Evolutionary conservation across 2,888 invertebrate species (phyloP), one percentile per base, ranked within the genome.

Genomic region (Lasioglossum calceatum): DNA sequence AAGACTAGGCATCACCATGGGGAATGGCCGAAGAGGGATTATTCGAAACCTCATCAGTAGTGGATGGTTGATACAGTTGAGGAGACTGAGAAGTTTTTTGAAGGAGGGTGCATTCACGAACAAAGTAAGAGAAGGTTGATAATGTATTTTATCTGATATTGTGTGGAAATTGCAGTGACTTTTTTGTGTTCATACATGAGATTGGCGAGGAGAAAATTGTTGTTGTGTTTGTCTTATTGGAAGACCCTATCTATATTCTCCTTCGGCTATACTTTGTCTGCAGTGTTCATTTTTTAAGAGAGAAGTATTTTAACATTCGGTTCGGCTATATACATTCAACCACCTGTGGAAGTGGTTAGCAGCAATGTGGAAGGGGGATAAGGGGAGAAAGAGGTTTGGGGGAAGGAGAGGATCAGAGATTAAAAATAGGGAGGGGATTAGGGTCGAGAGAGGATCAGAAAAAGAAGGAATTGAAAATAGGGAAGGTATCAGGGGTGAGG

Each of bases 1-100:
- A 93, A 91, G 78, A 91, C 87, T 36, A 92, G 94, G 14, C 94
- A 94, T 84, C 94, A 93, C 85, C 94, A 94, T 39, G 94, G 93
- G 0, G 90, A 92, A 67, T 86, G 88, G 87, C 86, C 88, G 7
- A 90, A 85, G 44, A 87, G 91, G n/a, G 88, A 91, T 44, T 90
- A 88, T 44, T 75, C 89, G 32, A 85, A 42, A 27, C 87, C 70
- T 70, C 86, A 81, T 81, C 80, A 67, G 4, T 44, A 81, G 36
- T 54, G 47, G 81, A 54, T 27, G 2, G 44, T 61, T 14, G 0
- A 32, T 32, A 39, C 5, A 1, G 7, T 5, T 14, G n/a, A n/a
- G 14, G 2, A 71, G 12, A 23, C n/a, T 23, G 16, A 61, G 61
- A 64, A 32, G 19, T 64, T 64, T 64, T 7, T 64, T 7, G 32